Conservation (phyloP, 2,113 vertebrate species). For the Alligator mississippiensis region DNA sequence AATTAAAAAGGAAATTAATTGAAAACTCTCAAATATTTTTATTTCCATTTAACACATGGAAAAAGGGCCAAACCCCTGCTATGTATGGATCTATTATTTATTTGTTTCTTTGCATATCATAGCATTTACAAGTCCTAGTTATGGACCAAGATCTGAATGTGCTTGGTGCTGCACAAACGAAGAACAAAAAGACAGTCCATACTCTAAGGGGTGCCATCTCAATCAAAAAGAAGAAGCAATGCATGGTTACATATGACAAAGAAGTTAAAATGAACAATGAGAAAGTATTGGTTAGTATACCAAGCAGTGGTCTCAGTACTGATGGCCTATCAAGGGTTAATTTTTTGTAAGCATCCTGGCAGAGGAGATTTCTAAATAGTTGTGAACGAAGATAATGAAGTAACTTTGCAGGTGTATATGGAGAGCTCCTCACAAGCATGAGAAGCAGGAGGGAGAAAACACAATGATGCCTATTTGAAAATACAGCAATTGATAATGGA, state of each 20-base stretch:
- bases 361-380: conserved; percentile 23
- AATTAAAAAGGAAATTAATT: neutral
- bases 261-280: conserved; percentile 56
- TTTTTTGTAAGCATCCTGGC: conserved; percentile 30
- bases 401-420: neutral
- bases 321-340: conserved; percentile 46
- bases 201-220: conserved; percentile 63
- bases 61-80: neutral
- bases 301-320: conserved; percentile 60
- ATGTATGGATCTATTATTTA: conserved; percentile 8
- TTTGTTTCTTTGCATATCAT: neutral
- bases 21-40: neutral
- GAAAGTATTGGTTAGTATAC: conserved; percentile 69
- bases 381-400: neutral
- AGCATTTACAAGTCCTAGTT: neutral
- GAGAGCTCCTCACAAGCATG: neutral
- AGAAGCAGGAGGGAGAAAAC: neutral
- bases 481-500: neutral
- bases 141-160: conserved; percentile 22
- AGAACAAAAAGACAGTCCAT: conserved; percentile 60
- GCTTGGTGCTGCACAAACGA: conserved; percentile 18
- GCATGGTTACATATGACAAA: conserved; percentile 56
- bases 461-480: neutral
- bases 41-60: conserved; percentile 2
- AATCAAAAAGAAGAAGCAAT: conserved; percentile 65